Evolutionary conservation across 2,797 vertebrate species (phyloP), one percentile per base, ranked within the genome.

Genomic region (Furcifer pardalis): DNA sequence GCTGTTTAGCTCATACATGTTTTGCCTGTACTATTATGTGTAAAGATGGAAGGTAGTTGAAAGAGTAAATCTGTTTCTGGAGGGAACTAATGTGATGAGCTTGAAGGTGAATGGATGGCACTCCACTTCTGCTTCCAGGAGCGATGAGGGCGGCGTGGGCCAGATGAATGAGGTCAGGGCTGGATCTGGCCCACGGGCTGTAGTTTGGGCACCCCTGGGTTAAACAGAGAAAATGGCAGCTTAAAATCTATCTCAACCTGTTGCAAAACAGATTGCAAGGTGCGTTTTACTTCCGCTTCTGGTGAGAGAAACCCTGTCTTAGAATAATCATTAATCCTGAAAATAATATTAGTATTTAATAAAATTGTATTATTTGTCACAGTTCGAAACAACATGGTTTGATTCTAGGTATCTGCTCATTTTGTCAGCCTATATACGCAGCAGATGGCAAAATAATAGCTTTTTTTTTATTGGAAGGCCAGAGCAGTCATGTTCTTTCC

Each of bases 401-500:
- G 84, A 37, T 52, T 42, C 46, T 60, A 82, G 60, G 84, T 52
- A 21, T 56, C 65, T 71, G 30, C 81, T 52, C 88, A 73, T 81
- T 81, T 68, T 74, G 60, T 59, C 77, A 46, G 25, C 42, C 74
- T 60, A 15, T 65, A 27, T 15, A 68, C 40, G 40, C 73, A 81
- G 44, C 82, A 82, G 78, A 81, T 78, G 73, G 78, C 52, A 71
- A 86, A 63, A 71, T 77, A 78, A 82, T 86, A 77, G 66, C 86
- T 60, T n/a, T n/a, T 23, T n/a, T 81, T 60, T 32, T 79, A 69
- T 82, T 27, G 32, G 56, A 82, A 66, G 35, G 63, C 60, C 35
- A 80, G 77, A 44, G 27, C 77, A 80, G 84, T 88, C 91, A 87
- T 95, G 92, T 88, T 88, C 91, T 95, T 96, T 93, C 95, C 94